A percentile compares a stretch with the other conserved stretches of the same genome.
Conservation (phyloP, 1,140 invertebrate species). For the Tribolium madens region DNA sequence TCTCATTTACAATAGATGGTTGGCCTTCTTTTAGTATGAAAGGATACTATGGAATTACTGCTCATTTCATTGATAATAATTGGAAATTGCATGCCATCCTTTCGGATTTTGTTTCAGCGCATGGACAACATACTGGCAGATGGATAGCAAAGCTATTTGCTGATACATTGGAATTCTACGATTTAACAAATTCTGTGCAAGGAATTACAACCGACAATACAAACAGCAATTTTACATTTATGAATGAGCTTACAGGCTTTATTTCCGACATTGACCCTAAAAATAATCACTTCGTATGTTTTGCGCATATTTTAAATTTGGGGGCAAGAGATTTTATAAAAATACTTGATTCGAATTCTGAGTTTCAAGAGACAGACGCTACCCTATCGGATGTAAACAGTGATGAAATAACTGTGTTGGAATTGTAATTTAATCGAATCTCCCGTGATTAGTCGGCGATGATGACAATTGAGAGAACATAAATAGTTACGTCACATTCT, state of each 20-base stretch:
- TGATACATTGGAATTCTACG: neutral
- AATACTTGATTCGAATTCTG: slow-evolving; percentile 27
- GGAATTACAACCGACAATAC: neutral
- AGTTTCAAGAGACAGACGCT: neutral
- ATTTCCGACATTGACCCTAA: neutral
- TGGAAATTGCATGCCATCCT: slow-evolving; percentile 21
- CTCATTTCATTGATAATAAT: slow-evolving; percentile 45
- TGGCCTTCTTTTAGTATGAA: slow-evolving; percentile 42
- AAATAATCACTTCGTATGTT: slow-evolving; percentile 28
- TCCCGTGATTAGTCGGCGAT: no score
- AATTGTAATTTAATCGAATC: no score
- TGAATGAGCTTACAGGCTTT: neutral
- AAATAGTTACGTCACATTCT: no score
- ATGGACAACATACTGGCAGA: slow-evolving; percentile 29
- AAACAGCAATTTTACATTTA: neutral
- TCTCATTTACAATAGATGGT: slow-evolving; percentile 31
- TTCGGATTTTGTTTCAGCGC: neutral
- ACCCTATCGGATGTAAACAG: no score
- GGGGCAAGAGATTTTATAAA: slow-evolving; percentile 34
- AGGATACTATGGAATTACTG: slow-evolving; percentile 41
- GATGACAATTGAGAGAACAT: no score
- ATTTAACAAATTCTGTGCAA: slow-evolving; percentile 1
- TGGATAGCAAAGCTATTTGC: slow-evolving; percentile 10
- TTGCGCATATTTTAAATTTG: slow-evolving; percentile 11
- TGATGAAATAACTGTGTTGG: no score